Conservation (phyloP, 2,797 vertebrate species). For the Sebastes hubbsi region DNA sequence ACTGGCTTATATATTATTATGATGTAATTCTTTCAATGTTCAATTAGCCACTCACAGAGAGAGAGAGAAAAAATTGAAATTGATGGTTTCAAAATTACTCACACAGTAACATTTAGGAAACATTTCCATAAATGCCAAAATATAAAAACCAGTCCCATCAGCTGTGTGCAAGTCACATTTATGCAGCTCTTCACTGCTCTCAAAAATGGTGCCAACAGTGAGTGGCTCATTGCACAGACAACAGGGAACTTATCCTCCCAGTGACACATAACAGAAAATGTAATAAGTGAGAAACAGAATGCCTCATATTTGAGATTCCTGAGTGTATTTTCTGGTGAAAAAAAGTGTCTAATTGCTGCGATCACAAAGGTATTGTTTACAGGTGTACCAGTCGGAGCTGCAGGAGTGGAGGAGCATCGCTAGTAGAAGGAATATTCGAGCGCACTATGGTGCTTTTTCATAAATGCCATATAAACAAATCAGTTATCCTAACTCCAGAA, state of each 20-base stretch:
- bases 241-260: constrained; percentile 14
- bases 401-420: neutral
- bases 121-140: constrained; percentile 1
- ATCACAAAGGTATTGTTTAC: constrained; percentile 21
- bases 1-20: neutral
- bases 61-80: neutral
- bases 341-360: constrained; percentile 30
- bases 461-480: constrained; percentile 6
- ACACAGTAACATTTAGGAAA: neutral
- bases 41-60: neutral
- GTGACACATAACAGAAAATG: constrained; percentile 25
- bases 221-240: constrained; percentile 17
- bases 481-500: constrained; percentile 3
- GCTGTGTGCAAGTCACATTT: neutral
- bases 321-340: constrained; percentile 10
- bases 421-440: neutral
- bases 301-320: constrained; percentile 1
- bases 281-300: constrained; percentile 42
- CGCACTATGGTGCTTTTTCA: neutral
- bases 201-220: neutral
- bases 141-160: neutral
- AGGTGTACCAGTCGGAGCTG: constrained; percentile 2
- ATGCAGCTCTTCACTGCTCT: constrained; percentile 2
- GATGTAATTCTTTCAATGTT: neutral
- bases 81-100: neutral